phyloP scores from a whole-genome alignment of 2,888 invertebrate genomes.

The Drosophila kokeensis region DNA sequence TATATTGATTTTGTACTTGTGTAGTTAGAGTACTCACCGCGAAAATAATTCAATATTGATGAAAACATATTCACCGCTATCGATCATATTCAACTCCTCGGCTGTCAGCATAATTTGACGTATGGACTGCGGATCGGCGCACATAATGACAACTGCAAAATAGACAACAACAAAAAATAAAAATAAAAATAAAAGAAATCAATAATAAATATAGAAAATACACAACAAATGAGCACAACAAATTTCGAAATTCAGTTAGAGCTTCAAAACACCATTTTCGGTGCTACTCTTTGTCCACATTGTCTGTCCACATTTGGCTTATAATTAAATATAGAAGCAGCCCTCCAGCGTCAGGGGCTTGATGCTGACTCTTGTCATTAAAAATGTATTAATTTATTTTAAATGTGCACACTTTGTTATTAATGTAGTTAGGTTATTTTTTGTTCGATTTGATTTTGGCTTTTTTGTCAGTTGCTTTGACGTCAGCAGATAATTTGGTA shows the following conservation, averaged over 20 bases:
- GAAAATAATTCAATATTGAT: slow-evolving; percentile 98
- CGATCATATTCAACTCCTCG: slow-evolving; percentile 97
- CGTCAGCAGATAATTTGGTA: slow-evolving; percentile 53
- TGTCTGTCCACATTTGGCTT: slow-evolving; percentile 16
- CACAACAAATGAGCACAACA: slow-evolving; percentile 24
- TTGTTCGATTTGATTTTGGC: background rate
- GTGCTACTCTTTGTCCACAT: slow-evolving; percentile 9
- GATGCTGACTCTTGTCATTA: slow-evolving; percentile 56
- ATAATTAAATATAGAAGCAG: slow-evolving; percentile 33
- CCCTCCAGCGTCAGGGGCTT: slow-evolving; percentile 8
- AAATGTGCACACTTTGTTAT: slow-evolving; percentile 27
- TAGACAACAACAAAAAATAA: slow-evolving; percentile 84
- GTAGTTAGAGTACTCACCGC: slow-evolving; percentile 88
- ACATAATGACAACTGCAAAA: slow-evolving; percentile 97
- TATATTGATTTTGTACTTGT: slow-evolving; percentile 48
- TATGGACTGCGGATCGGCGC: slow-evolving; percentile 95
- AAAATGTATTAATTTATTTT: slow-evolving; percentile 68
- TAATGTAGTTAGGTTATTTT: background rate
- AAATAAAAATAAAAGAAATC: background rate
- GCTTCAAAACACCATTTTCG: slow-evolving; percentile 5
- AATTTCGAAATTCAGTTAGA: slow-evolving; percentile 28
- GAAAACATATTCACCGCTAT: slow-evolving; percentile 98
- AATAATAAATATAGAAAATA: background rate
- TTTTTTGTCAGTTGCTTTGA: slow-evolving; percentile 56
- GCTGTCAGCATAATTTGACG: slow-evolving; percentile 97